These are phyloP conservation scores for Asteroscopus sphinx DNA, from an alignment of 2,888 invertebrate genomes.

Conservation along the genomic window DNA sequence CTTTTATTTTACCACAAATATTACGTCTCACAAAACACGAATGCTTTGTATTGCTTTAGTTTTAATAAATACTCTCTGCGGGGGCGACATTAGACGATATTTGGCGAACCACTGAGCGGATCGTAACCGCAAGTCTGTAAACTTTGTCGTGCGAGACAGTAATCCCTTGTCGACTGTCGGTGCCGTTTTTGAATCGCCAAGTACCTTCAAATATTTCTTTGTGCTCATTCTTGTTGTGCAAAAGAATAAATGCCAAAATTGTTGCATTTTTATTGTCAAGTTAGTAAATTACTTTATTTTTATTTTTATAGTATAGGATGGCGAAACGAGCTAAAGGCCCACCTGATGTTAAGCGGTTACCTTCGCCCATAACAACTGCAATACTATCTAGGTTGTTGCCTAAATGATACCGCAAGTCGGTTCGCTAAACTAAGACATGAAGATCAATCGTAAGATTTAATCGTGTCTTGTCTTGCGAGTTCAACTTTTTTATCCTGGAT, in stretches of 20 bases:
- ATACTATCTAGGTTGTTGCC: no score
- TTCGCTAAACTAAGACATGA: no score
- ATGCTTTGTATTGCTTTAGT: slow-evolving; percentile 53
- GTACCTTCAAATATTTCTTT: slow-evolving; percentile 54
- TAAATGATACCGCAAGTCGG: no score
- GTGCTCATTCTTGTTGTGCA: slow-evolving; percentile 35
- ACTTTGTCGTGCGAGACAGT: slow-evolving; percentile 57
- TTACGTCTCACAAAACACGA: slow-evolving; percentile 42
- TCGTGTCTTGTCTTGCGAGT: slow-evolving; percentile 10
- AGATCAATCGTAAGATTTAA: no score
- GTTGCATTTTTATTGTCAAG: slow-evolving; percentile 10
- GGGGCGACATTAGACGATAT: slow-evolving; percentile 54
- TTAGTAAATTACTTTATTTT: no score
- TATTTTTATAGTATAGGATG: no score
- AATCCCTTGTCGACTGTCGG: slow-evolving; percentile 62
- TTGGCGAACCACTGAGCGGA: slow-evolving; percentile 45
- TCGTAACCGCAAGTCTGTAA: slow-evolving; percentile 63
- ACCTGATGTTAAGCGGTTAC: no score
- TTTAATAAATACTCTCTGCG: slow-evolving; percentile 55
- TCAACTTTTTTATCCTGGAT: not conserved
- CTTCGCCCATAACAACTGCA: no score
- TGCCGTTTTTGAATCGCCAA: slow-evolving; percentile 49
- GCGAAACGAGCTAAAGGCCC: no score
- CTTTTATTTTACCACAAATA: slow-evolving; percentile 46
- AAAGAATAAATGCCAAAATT: slow-evolving; percentile 42